Base-by-base conservation (phyloP, 1,140 invertebrate genomes). In the Cardiocondyla obscurior region DNA sequence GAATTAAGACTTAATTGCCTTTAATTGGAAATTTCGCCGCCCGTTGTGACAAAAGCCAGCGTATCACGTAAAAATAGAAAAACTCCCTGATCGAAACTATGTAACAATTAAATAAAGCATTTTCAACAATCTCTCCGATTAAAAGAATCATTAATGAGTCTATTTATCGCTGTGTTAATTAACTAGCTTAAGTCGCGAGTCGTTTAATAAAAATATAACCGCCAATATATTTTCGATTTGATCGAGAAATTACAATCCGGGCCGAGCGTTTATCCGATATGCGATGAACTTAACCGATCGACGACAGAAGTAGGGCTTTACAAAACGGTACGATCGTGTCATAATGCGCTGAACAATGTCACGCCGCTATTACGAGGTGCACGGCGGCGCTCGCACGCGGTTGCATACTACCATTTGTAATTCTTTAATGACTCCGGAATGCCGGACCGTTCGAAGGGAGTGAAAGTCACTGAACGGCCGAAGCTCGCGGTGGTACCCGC, bases 341-440 rank as follows among this genome's bases (percentile, higher is more conserved):
- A 77, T 83, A 83, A 87, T 65, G 49, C 46, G 83, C 60, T 67
- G 65, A 49, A 81, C 81, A 87, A 87, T 81, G 73, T 83, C 85
- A 81, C 81, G 51, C 62, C 46, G 81, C 57, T 83, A 53, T 87
- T 87, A 79, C 64, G 79, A 85, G 55, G 1, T 36, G 16, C 33
- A 39, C 57, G 33, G 7, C 60, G 16, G 12, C 39, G 65, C 51
- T 57, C n/a, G 55, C 30, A 62, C 5, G 58, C 28, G 74, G 60
- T 22, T 53, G 49, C 60, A n/a, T 49, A 49, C 70, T 36, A 70
- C 28, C 36, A 62, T 79, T 86, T 10, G 53, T 65, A 46, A 28
- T 72, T 87, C 60, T 28, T 84, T 87, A 87, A 87, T 87, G 73
- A 87, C 60, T 74, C 8, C 77, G 87, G 77, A 88, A 88, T 88